Percentiles rank a stretch among this genome's conserved stretches.
These are phyloP conservation scores for Cinara cedri DNA, from an alignment of 2,888 invertebrate species.

Conservation along the genomic window DNA sequence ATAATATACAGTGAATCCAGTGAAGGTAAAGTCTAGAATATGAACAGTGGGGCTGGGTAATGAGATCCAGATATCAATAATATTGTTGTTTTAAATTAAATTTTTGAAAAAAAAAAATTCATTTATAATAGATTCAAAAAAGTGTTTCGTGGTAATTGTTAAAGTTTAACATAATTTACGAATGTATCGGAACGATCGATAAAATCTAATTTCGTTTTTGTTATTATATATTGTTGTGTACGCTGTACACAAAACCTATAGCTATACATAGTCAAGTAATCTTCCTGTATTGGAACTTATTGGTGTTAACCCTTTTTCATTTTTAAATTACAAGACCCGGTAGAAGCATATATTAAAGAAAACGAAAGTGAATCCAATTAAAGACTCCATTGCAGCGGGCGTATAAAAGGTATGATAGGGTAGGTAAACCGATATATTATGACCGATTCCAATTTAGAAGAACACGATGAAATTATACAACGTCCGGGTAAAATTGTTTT, in stretches of 20 bases:
- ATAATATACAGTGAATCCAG: too few species aligned
- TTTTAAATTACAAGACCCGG: constrained; percentile 30
- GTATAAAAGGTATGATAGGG: constrained; percentile 7
- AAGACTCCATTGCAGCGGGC: background rate
- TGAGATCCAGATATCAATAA: too few species aligned
- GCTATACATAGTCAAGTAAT: background rate
- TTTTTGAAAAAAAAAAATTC: too few species aligned
- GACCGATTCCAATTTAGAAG: constrained; percentile 16
- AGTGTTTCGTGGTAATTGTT: too few species aligned
- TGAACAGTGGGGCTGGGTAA: too few species aligned
- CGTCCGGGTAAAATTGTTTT: constrained; percentile 38
- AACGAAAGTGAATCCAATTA: constrained; percentile 50
- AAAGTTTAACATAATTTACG: too few species aligned
- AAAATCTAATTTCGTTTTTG: constrained; percentile 11
- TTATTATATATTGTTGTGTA: background rate
- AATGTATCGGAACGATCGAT: constrained; percentile 8
- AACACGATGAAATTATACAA: background rate
- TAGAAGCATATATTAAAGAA: background rate
- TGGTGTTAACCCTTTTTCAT: constrained; percentile 3
- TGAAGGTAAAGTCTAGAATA: too few species aligned
- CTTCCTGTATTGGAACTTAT: background rate
- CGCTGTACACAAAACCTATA: background rate
- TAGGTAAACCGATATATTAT: background rate
- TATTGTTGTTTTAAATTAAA: too few species aligned
- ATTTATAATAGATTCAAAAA: background rate